phyloP scores from a whole-genome alignment of 2,797 vertebrate genomes.

The Molothrus ater region DNA sequence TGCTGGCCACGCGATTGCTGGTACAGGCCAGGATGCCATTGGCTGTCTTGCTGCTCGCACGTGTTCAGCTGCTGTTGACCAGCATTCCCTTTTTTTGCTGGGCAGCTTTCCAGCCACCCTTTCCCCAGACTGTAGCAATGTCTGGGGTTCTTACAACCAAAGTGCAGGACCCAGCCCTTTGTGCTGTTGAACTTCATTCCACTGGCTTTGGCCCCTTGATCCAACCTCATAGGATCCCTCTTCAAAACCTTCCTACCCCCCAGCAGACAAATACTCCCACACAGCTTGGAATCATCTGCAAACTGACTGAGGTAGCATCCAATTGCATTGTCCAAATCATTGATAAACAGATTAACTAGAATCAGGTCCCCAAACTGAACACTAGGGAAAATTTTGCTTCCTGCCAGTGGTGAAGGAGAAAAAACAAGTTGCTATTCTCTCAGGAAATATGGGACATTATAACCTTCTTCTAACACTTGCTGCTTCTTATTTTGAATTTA shows the following conservation, averaged over 20 bases:
- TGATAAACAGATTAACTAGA: not conserved
- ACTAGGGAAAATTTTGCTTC: not conserved
- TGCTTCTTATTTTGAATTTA: not conserved
- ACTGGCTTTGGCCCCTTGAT: accelerated
- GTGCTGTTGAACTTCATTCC: not conserved
- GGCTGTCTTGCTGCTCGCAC: not conserved
- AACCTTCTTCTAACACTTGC: not conserved
- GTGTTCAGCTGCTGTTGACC: accelerated
- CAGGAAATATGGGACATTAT: not conserved
- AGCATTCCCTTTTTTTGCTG: accelerated
- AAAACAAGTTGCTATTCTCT: not conserved
- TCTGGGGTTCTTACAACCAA: accelerated
- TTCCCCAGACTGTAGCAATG: accelerated
- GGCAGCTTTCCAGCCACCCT: not conserved
- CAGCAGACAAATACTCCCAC: not conserved
- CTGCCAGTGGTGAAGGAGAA: not conserved
- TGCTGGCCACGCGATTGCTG: accelerated
- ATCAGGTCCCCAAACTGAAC: not conserved
- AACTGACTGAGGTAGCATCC: not conserved
- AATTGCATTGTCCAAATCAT: accelerated
- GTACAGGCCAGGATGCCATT: not conserved
- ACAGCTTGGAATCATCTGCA: accelerated
- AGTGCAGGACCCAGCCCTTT: accelerated
- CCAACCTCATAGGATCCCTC: not conserved
- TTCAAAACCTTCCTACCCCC: accelerated